phyloP scores from a whole-genome alignment of 2,888 invertebrate genomes.

The Lithophane ornitopus region DNA sequence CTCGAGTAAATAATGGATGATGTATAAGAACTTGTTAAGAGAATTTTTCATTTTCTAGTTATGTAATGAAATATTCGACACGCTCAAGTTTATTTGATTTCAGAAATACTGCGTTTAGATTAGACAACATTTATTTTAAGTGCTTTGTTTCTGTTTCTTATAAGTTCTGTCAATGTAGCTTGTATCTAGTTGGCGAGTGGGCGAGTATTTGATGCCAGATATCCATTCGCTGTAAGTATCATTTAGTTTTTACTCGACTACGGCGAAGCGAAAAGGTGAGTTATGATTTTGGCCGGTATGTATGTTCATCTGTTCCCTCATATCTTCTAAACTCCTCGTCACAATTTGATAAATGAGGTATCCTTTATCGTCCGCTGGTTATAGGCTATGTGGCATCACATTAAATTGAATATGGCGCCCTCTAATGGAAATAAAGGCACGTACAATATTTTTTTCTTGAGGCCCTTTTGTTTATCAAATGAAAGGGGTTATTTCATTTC shows the following conservation, averaged over 20 bases:
- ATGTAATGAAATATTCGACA: slow-evolving; percentile 3
- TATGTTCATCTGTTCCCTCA: too few relatives aligned
- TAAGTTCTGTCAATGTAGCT: not conserved
- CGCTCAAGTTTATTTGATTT: not conserved
- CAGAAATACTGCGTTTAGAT: not conserved
- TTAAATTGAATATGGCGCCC: too few relatives aligned
- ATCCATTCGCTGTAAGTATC: not conserved
- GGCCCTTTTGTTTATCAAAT: too few relatives aligned
- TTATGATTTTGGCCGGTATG: too few relatives aligned
- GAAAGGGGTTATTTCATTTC: too few relatives aligned
- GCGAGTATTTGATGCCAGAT: not conserved
- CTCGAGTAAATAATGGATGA: slow-evolving; percentile 14
- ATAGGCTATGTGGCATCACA: too few relatives aligned
- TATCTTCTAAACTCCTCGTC: too few relatives aligned
- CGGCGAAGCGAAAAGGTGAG: too few relatives aligned
- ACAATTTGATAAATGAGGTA: too few relatives aligned
- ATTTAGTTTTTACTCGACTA: not conserved
- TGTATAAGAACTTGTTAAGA: not conserved
- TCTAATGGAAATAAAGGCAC: too few relatives aligned
- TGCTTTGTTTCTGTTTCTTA: not conserved
- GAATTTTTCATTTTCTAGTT: not conserved
- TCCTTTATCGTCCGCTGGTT: too few relatives aligned
- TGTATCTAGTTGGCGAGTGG: not conserved
- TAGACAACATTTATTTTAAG: not conserved
- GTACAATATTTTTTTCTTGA: too few relatives aligned